Evolutionary conservation across 1,140 invertebrate genomes (phyloP).

Genomic region (Atta texana): DNA sequence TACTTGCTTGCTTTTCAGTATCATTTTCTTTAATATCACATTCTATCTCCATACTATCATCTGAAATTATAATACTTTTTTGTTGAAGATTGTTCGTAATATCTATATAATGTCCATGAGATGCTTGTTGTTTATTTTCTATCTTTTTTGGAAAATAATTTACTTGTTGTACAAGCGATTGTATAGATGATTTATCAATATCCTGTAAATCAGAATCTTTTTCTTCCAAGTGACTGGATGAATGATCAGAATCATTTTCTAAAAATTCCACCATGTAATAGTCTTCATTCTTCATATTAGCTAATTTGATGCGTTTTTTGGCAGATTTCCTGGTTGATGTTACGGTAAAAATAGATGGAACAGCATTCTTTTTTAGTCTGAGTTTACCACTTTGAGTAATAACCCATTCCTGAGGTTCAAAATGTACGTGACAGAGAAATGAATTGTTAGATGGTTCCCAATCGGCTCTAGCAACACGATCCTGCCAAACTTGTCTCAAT

Average conservation of each 20-base stretch:
- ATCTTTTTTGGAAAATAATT: not conserved
- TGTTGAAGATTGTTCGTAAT: slow-evolving; percentile 45
- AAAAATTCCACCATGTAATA: slow-evolving; percentile 74
- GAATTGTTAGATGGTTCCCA: slow-evolving; percentile 85
- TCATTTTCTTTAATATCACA: slow-evolving; percentile 50
- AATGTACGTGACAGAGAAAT: slow-evolving; percentile 83
- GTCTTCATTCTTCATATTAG: slow-evolving; percentile 60
- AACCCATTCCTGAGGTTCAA: slow-evolving; percentile 81
- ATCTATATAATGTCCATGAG: slow-evolving; percentile 14
- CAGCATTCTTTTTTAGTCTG: slow-evolving; percentile 81
- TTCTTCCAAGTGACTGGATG: slow-evolving; percentile 57
- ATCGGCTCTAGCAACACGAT: slow-evolving; percentile 81
- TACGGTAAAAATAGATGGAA: slow-evolving; percentile 82
- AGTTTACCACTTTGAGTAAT: slow-evolving; percentile 78
- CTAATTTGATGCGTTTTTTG: slow-evolving; percentile 77
- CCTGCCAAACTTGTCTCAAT: slow-evolving; percentile 82
- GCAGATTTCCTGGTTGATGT: slow-evolving; percentile 82
- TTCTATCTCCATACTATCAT: slow-evolving; percentile 70
- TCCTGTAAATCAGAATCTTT: slow-evolving; percentile 66
- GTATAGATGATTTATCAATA: not conserved
- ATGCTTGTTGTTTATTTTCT: slow-evolving; percentile 1
- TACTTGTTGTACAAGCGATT: not conserved
- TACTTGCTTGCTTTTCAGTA: slow-evolving; percentile 30
- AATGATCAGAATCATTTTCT: slow-evolving; percentile 69
- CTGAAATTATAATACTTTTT: slow-evolving; percentile 72